phyloP scores from a whole-genome alignment of 2,113 vertebrate genomes.

The Hemibagrus wyckioides region DNA sequence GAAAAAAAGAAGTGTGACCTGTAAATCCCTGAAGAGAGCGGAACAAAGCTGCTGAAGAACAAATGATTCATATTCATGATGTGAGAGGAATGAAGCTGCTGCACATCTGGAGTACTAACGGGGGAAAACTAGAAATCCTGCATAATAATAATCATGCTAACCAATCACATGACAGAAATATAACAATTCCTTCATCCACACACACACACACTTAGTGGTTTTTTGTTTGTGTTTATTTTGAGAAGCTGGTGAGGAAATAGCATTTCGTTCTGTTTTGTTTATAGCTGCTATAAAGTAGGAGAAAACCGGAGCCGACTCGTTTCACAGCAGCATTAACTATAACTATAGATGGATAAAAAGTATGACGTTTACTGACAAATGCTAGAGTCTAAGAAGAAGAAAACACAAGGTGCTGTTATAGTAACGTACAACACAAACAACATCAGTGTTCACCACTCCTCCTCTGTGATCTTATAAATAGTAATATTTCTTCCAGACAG shows the following conservation, averaged over 20 bases:
- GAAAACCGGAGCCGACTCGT: background rate
- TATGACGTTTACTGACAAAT: background rate
- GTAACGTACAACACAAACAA: too few species aligned
- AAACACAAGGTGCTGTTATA: background rate
- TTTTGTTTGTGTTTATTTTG: too few species aligned
- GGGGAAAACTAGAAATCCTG: background rate
- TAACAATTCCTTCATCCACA: too few species aligned
- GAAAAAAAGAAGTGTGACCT: background rate
- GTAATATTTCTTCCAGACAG: background rate
- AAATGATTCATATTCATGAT: conserved; percentile 10
- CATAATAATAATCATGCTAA: background rate
- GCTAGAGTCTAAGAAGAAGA: background rate
- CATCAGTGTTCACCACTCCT: background rate
- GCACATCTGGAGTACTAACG: background rate
- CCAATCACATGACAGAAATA: background rate
- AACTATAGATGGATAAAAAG: background rate
- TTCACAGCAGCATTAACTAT: background rate
- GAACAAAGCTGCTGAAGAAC: conserved; percentile 1
- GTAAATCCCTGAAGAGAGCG: conserved; percentile 1
- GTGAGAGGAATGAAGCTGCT: background rate
- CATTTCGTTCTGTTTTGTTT: too few species aligned
- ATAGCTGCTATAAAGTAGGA: background rate
- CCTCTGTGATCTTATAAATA: background rate
- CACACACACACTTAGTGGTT: too few species aligned
- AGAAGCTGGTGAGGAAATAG: too few species aligned